These are phyloP conservation scores for Actinernus sp. DNA, from an alignment of 92 coral and sea anemone genomes.

Conservation along the genomic window DNA sequence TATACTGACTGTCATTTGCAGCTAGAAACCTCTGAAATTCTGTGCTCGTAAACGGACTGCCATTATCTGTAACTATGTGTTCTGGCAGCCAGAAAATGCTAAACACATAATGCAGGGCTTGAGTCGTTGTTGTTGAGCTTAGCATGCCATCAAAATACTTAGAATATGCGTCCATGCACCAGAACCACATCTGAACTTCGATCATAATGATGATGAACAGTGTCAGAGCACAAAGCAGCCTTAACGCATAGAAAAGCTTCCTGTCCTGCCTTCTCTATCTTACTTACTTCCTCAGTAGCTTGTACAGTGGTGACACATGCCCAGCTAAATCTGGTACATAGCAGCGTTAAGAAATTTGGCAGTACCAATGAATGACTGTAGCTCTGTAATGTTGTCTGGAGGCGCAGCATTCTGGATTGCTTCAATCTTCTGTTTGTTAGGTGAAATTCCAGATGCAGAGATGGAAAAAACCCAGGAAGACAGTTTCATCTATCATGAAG, in stretches of 20 bases:
- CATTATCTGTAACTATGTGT: constrained; percentile 48
- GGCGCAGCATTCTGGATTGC: constrained; percentile 36
- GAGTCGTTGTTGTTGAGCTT: constrained; percentile 28
- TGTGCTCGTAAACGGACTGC: constrained; percentile 29
- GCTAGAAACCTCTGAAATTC: constrained; percentile 36
- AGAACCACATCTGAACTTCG: constrained; percentile 36
- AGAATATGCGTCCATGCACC: constrained; percentile 39
- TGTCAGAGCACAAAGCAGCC: constrained; percentile 18
- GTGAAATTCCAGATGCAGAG: constrained; percentile 38
- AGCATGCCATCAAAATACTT: constrained; percentile 38
- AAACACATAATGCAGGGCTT: constrained; percentile 22
- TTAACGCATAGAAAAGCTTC: constrained; percentile 26
- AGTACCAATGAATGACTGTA: constrained; percentile 58
- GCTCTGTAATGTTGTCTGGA: constrained; percentile 46
- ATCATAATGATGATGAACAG: constrained; percentile 26
- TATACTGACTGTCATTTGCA: constrained; percentile 11
- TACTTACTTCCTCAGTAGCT: constrained; percentile 6
- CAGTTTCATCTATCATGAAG: no score
- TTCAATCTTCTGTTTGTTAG: constrained; percentile 30
- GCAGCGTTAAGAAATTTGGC: constrained; percentile 29
- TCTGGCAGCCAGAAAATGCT: constrained; percentile 48
- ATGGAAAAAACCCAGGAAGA: constrained; percentile 47
- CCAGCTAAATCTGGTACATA: constrained; percentile 48
- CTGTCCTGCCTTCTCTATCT: constrained; percentile 33
- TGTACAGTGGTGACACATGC: constrained; percentile 43